phyloP scores from a whole-genome alignment of 2,113 vertebrate genomes.

The Chrysemys picta region DNA sequence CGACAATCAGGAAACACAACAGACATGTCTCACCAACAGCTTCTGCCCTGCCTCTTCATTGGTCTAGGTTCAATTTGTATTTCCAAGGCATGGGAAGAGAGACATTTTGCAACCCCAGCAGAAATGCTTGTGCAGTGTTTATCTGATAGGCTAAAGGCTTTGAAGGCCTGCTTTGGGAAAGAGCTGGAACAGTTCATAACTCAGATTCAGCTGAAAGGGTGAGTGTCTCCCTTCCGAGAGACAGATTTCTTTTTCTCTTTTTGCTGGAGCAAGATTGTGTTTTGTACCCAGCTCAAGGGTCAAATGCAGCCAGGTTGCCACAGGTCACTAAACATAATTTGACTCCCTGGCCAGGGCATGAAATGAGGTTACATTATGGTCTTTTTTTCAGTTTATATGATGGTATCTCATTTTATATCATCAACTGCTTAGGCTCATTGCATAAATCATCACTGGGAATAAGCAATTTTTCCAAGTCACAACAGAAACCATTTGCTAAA shows the following conservation, averaged over 20 bases:
- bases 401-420: not conserved
- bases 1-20: constrained; percentile 48
- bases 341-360: not conserved
- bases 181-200: constrained; percentile 64
- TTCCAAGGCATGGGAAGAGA: constrained; percentile 17
- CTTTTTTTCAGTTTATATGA: not conserved
- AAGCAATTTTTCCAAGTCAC: not conserved
- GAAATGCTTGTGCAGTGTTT: constrained; percentile 64
- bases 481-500: not conserved
- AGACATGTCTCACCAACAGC: constrained; percentile 61
- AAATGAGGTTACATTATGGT: not conserved
- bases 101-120: constrained; percentile 64
- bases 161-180: constrained; percentile 66
- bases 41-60: constrained; percentile 59
- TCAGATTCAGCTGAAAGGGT: constrained; percentile 36
- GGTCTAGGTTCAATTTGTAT: not conserved
- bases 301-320: not conserved
- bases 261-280: not conserved
- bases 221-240: not conserved
- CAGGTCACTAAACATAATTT: not conserved
- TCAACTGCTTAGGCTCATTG: not conserved
- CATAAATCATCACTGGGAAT: not conserved
- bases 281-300: constrained; percentile 23
- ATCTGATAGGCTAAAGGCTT: constrained; percentile 63
- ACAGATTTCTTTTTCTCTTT: not conserved